These are phyloP conservation scores for Stictocephala bisonia DNA, from an alignment of 2,888 invertebrate species.

Conservation along the genomic window DNA sequence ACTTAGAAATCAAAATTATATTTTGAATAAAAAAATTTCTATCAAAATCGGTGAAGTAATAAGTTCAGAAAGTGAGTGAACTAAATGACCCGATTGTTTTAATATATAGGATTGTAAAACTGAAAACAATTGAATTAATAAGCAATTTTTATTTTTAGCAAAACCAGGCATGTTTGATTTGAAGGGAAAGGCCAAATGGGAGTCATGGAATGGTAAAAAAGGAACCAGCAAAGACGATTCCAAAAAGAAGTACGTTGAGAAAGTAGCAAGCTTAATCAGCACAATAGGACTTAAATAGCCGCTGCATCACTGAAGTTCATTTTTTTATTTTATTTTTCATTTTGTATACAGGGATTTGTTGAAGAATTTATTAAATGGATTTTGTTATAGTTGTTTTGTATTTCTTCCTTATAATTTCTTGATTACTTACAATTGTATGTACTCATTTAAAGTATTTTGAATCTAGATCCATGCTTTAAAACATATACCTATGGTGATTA, in stretches of 20 bases:
- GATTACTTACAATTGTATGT: too few relatives aligned
- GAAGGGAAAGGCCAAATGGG: conserved; percentile 97
- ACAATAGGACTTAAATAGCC: conserved; percentile 41
- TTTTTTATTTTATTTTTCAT: conserved; percentile 16
- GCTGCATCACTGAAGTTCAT: not conserved
- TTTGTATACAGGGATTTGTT: conserved; percentile 25
- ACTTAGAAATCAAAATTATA: too few relatives aligned
- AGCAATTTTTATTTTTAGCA: conserved; percentile 68
- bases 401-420: not conserved
- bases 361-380: conserved; percentile 20
- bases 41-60: too few relatives aligned
- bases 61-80: too few relatives aligned
- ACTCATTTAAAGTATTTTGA: too few relatives aligned
- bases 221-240: conserved; percentile 83
- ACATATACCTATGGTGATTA: too few relatives aligned
- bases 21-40: too few relatives aligned
- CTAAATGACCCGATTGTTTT: too few relatives aligned
- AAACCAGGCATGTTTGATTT: conserved; percentile 93
- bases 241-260: conserved; percentile 83
- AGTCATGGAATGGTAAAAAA: conserved; percentile 87
- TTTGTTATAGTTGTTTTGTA: conserved; percentile 5
- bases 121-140: not conserved
- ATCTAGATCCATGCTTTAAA: too few relatives aligned
- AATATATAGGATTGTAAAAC: too few relatives aligned
- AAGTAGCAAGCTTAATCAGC: conserved; percentile 74